Evolutionary conservation across 2,888 invertebrate genomes (phyloP), one percentile per base, ranked within the genome.

Genomic region (Drosophila tanythrix): DNA sequence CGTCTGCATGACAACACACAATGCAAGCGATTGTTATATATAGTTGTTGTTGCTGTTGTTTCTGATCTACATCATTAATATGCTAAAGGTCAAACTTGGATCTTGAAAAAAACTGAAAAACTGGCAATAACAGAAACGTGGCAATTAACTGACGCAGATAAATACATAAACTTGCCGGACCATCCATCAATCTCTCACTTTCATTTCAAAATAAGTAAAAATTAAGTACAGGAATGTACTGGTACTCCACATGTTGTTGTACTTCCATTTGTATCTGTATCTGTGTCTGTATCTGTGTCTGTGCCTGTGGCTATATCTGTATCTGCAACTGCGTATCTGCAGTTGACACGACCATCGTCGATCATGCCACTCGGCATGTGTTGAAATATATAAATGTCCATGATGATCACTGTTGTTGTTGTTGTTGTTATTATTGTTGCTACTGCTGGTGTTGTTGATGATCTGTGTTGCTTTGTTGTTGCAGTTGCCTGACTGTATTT

Each of bases 181-280:
- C 88, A 83, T 88, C 81, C 86, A 83, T 83, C 87, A 83, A 86
- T 83, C 89, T 86, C 71, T 83, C 87, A 83, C 89, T 83, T 83
- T 83, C 89, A 73, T 86, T 78, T 72, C 70, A 25, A 66, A 70
- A 70, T 33, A 33, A 13, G n/a, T n/a, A 31, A 40, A 40, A 48
- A 48, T 38, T n/a, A 55, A 74, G 35, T 75, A 58, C 64, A 56
- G 66, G 71, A 77, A 79, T 79, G 64, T 76, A 70, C 70, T 72
- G 69, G 65, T 76, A 70, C 74, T 75, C 38, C 40, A 57, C 60
- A 57, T 68, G 46, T 51, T 21, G 29, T 13, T 63, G 31, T 53
- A 40, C n/a, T 11, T 51, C 29, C 51, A 31, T 25, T n/a, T 55
- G 43, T 46, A 70, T 52, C 51, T 70, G 46, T 66, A 21, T 8